phyloP scores from a whole-genome alignment of 1,140 invertebrate species.

The Stegodyphus mimosarum region DNA sequence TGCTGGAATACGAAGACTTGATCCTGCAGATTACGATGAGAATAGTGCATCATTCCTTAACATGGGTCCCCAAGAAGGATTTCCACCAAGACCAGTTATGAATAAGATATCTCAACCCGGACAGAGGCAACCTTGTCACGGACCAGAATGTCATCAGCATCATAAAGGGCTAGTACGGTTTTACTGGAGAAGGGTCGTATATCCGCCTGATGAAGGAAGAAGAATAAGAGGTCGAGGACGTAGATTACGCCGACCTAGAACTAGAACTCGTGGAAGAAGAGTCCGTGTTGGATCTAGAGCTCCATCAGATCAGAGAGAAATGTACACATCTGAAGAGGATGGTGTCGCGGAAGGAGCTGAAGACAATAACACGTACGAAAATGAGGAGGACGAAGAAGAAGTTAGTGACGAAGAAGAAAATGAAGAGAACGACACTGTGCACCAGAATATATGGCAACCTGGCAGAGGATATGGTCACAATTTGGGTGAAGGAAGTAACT shows the following conservation, averaged over 20 bases:
- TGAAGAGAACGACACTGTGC: background rate
- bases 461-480: slow-evolving; percentile 45
- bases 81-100: slow-evolving; percentile 47
- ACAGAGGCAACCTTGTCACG: slow-evolving; percentile 45
- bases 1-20: slow-evolving; percentile 12
- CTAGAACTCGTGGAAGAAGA: slow-evolving; percentile 2
- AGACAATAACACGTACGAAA: slow-evolving; percentile 3
- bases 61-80: slow-evolving; percentile 38
- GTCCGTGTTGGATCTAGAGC: background rate
- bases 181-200: slow-evolving; percentile 53
- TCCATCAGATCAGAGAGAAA: slow-evolving; percentile 29
- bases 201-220: slow-evolving; percentile 7
- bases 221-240: background rate
- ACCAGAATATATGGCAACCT: slow-evolving; percentile 19
- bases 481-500: slow-evolving; percentile 35
- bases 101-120: slow-evolving; percentile 39
- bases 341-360: slow-evolving; percentile 9
- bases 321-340: slow-evolving; percentile 15
- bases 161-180: slow-evolving; percentile 56
- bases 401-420: slow-evolving; percentile 12
- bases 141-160: slow-evolving; percentile 57
- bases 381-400: slow-evolving; percentile 39
- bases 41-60: background rate
- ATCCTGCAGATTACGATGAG: slow-evolving; percentile 51
- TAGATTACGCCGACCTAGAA: background rate